Evolutionary conservation across 2,797 vertebrate species (phyloP).

Genomic region (Notamacropus eugenii): DNA sequence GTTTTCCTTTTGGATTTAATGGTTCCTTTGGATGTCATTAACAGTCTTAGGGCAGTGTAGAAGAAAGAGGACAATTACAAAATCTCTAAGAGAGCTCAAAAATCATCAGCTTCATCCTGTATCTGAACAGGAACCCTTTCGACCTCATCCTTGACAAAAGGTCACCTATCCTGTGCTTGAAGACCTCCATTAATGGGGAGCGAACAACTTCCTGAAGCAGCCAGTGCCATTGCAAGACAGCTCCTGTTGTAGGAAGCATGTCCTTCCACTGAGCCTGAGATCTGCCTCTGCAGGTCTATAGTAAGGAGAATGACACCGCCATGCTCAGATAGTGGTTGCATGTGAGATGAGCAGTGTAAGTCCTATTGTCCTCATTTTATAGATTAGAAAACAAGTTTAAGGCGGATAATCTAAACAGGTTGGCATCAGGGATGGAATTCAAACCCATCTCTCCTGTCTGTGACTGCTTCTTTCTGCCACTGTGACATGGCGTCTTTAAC

Average conservation of each 20-base stretch:
- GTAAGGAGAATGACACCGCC: neutral
- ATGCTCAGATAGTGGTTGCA: neutral
- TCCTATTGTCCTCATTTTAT: neutral
- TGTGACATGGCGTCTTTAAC: neutral
- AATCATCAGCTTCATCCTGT: neutral
- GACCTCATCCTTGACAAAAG: neutral
- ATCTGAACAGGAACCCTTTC: neutral
- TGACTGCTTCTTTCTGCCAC: neutral
- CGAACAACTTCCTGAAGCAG: neutral
- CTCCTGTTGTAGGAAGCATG: neutral
- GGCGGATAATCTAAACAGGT: neutral
- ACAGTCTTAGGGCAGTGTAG: neutral
- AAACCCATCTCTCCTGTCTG: neutral
- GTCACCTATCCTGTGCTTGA: neutral
- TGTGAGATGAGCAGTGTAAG: neutral
- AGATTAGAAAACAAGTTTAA: neutral
- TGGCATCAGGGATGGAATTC: neutral
- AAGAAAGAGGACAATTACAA: neutral
- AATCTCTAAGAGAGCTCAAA: neutral
- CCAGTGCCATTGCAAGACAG: neutral
- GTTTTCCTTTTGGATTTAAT: neutral
- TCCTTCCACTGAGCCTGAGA: neutral
- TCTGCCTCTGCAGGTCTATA: neutral
- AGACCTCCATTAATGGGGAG: neutral
- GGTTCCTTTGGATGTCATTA: neutral